Percentiles rank a stretch among this genome's conserved stretches.
Conservation (phyloP, 2,797 vertebrate species). For the Galago senegalensis region DNA sequence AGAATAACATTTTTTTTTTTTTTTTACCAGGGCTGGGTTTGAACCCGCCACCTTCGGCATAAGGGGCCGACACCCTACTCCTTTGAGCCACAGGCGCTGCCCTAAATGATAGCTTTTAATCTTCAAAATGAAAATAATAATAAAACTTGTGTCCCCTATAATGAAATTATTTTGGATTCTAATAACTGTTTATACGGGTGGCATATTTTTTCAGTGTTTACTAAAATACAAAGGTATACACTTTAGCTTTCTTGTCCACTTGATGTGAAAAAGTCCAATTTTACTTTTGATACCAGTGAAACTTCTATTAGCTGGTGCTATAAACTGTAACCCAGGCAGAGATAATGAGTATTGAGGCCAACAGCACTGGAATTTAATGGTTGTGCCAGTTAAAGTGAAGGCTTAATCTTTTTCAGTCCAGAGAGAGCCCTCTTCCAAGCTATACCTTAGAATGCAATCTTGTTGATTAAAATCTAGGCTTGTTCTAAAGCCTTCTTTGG, state of each 20-base stretch:
- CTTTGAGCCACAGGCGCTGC: no score
- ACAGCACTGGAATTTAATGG: not conserved
- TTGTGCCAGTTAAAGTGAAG: not conserved
- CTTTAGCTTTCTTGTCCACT: not conserved
- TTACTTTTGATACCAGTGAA: conserved; percentile 27
- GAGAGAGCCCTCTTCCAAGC: not conserved
- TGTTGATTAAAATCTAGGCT: not conserved
- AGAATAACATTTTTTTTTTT: not conserved
- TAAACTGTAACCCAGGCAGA: not conserved
- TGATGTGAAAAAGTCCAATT: not conserved
- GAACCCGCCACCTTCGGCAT: no score
- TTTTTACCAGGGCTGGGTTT: no score
- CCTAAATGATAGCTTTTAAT: not conserved
- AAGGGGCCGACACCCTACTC: no score
- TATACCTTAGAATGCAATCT: not conserved
- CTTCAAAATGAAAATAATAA: not conserved
- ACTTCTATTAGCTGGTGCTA: not conserved
- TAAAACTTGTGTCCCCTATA: not conserved
- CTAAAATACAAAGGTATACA: not conserved
- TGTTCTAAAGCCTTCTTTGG: not conserved
- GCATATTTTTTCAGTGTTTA: conserved; percentile 30
- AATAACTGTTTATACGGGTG: not conserved
- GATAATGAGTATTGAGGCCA: not conserved
- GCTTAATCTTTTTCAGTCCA: not conserved
- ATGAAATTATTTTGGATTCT: not conserved